phyloP scores from a whole-genome alignment of 2,888 invertebrate genomes.

The Cantharis lateralis region DNA sequence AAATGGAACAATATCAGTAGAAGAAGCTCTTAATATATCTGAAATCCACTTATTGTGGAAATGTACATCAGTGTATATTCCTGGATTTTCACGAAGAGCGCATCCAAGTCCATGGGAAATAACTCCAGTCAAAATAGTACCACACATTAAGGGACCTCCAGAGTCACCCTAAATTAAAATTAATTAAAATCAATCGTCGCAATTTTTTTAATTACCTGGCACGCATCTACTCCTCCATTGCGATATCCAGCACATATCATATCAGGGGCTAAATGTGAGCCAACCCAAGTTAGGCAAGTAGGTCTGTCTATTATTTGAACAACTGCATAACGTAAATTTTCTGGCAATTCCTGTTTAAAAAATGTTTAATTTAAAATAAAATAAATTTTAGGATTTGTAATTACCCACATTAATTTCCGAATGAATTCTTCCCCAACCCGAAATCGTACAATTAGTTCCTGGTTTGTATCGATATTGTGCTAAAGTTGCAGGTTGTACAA shows the following conservation, averaged over 20 bases:
- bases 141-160: conserved; percentile 46
- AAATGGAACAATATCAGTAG: background rate
- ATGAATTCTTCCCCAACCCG: conserved; percentile 28
- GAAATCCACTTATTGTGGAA: too few species aligned
- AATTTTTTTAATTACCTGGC: conserved; percentile 25
- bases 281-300: background rate
- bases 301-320: conserved; percentile 10
- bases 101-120: conserved; percentile 44
- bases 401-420: background rate
- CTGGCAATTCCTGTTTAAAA: background rate
- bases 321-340: conserved; percentile 5
- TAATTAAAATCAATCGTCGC: conserved; percentile 16
- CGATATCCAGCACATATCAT: conserved; percentile 34
- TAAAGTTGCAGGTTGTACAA: conserved; percentile 9
- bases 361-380: background rate
- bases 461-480: conserved; percentile 3
- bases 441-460: conserved; percentile 20
- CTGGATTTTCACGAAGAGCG: too few species aligned
- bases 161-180: conserved; percentile 25
- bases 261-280: conserved; percentile 8
- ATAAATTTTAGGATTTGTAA: background rate
- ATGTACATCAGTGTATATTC: too few species aligned
- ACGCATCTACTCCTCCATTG: conserved; percentile 23
- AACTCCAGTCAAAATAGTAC: conserved; percentile 43
- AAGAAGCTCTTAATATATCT: background rate